Base-by-base conservation (phyloP, 2,888 invertebrate species). In the Philonicus albiceps region DNA sequence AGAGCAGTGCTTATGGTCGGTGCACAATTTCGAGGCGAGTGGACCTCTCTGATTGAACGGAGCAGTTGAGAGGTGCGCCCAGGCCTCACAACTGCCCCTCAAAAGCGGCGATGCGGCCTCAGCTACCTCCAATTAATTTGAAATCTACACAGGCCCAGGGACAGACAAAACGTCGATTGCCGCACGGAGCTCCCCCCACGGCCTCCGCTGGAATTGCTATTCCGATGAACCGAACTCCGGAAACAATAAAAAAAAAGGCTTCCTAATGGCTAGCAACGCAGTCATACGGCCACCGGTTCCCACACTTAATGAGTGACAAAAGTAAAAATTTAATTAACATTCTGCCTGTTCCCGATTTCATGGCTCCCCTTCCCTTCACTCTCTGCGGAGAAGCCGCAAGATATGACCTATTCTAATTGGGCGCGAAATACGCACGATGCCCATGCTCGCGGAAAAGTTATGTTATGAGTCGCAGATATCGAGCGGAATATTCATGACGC, bases 271-370 rank as follows among this genome's bases (percentile, higher is more conserved):
- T 22, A 76, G 34, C 76, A 76, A 76, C 76, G 19, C 27, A 43
- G 22, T 19, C 40, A 22, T 3, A 13, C n/a, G 40, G 34, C 40
- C 22, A n/a, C n/a, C 76, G 76, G 19, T 76, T 76, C 76, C 76
- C 76, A 76, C 76, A 76, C 22, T 76, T 76, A 76, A 76, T 76
- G 76, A 76, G 76, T 76, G 76, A 76, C 76, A 37, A 76, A 76
- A 76, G 43, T 76, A 40, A 76, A n/a, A 43, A 76, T 40, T 76
- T 76, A 76, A 76, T 76, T 76, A 76, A 19, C 76, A 76, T 85
- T 85, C 53, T 84, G 64, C 72, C 49, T 22, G 78, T 64, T 64
- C 40, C 64, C n/a, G 40, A 19, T 34, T 5, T 5, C 34, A 16
- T 27, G 19, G 13, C 75, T 37, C 13, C 43, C 40, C 30, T 3